Evolutionary conservation across 2,888 invertebrate species (phyloP).

Genomic region (Mantis religiosa): DNA sequence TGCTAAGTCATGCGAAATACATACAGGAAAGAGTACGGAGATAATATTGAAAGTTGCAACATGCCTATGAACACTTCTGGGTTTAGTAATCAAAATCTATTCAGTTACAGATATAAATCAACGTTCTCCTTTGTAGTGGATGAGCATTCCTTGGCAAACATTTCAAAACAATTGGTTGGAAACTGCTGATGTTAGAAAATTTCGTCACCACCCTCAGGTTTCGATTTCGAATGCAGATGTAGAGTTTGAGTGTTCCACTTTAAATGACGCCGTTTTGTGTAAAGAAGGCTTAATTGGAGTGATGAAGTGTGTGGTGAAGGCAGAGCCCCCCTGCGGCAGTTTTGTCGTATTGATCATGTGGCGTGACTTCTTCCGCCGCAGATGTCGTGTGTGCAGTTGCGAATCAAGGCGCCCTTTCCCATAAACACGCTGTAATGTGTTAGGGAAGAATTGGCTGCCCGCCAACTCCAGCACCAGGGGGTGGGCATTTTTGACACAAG

Average conservation of each 20-base stretch:
- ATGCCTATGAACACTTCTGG: too few relatives aligned
- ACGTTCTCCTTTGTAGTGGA: too few relatives aligned
- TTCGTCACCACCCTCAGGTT: too few relatives aligned
- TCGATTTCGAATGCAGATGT: too few relatives aligned
- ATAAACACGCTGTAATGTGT: neutral
- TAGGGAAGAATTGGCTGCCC: neutral
- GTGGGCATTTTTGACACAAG: neutral
- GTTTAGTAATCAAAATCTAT: too few relatives aligned
- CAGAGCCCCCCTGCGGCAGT: neutral
- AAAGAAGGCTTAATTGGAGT: neutral
- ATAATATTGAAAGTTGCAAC: too few relatives aligned
- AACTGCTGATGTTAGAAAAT: too few relatives aligned
- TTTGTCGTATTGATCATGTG: neutral
- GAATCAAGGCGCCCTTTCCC: neutral
- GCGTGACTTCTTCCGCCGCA: neutral
- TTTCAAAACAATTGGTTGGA: too few relatives aligned
- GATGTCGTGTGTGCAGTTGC: neutral
- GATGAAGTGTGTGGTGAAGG: neutral
- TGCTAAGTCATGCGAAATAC: too few relatives aligned
- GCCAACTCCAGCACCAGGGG: neutral
- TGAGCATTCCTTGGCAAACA: too few relatives aligned
- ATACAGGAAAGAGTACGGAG: too few relatives aligned
- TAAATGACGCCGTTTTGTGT: neutral
- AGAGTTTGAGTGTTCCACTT: neutral
- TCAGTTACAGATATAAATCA: too few relatives aligned